Percentiles rank a stretch among this genome's conserved stretches.
Conservation (phyloP, 2,888 invertebrate species). For the Marronus borbonicus region DNA sequence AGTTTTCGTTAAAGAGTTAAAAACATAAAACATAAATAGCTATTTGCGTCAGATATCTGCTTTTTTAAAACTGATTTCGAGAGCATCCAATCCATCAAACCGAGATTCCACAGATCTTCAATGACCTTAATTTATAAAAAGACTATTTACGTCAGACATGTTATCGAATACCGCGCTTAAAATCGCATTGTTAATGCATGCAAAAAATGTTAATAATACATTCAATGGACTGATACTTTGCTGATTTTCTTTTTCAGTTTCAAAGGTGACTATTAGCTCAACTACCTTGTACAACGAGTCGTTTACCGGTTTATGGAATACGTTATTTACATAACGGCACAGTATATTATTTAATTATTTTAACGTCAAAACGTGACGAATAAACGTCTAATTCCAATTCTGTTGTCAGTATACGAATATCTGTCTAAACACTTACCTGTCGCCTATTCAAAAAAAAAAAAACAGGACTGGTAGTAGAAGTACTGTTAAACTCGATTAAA, state of each 20-base stretch:
- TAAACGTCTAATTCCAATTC: background rate
- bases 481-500: slow-evolving; percentile 12
- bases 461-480: background rate
- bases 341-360: slow-evolving; percentile 12
- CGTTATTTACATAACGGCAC: background rate
- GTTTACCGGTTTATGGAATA: background rate
- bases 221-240: background rate
- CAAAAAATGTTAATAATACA: background rate
- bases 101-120: background rate
- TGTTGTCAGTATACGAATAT: background rate
- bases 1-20: no score
- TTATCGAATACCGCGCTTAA: background rate
- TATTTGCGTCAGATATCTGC: background rate
- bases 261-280: no score
- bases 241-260: no score
- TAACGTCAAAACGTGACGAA: background rate
- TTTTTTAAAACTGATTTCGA: background rate
- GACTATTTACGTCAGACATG: slow-evolving; percentile 3
- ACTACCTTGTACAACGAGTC: background rate
- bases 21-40: background rate
- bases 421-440: background rate
- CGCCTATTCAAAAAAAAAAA: background rate
- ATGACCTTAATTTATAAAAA: slow-evolving; percentile 10
- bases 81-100: background rate
- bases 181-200: background rate